Evolutionary conservation across 2,113 vertebrate species (phyloP), one percentile per base, ranked within the genome.

Genomic region (Syngnathus floridae): DNA sequence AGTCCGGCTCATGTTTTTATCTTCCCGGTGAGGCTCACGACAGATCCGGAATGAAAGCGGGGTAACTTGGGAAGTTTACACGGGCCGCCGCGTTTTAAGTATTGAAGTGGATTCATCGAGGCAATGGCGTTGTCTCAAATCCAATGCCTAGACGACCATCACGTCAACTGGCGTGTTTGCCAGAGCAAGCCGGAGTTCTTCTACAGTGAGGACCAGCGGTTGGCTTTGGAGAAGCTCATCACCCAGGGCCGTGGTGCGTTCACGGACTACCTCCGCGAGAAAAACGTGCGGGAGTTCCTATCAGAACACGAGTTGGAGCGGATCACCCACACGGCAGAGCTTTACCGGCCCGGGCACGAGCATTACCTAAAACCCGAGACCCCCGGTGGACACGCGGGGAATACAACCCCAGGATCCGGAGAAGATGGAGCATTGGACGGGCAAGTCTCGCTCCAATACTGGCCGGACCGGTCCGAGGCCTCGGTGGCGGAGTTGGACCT

Each of bases 101-200:
- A 0, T 57, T 74, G 11, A 31, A 11, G 54, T 8, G 69, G 26
- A 10, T 9, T 3, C 16, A 51, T 36, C 5, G 36, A 8, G 9
- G 54, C 2, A 66, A 91, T 99, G 97, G 97, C 97, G 70, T 80
- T 94, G 73, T 99, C 97, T 41, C 97, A 99, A 87, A 84, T 98
- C 52, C 95, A 97, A 82, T 99, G 97, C 71, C 85, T 99, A 80
- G 94, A 99, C 35, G 88, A 98, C 61, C 93, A 93, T 82, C 93
- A 99, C 65, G 92, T 99, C 72, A 98, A 98, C 90, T 96, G 91
- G 93, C 91, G 97, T 56, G 88, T 94, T 71, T 95, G 92, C 21
- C 95, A 98, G 85, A 78, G 92, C 86, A 97, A 98, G 63, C 94
- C 95, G 0, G 97, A 98, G 88, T 98, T 98, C 72, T 96, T 96